Evolutionary conservation across 2,888 invertebrate genomes (phyloP).

Genomic region (Cephus pygmeus): DNA sequence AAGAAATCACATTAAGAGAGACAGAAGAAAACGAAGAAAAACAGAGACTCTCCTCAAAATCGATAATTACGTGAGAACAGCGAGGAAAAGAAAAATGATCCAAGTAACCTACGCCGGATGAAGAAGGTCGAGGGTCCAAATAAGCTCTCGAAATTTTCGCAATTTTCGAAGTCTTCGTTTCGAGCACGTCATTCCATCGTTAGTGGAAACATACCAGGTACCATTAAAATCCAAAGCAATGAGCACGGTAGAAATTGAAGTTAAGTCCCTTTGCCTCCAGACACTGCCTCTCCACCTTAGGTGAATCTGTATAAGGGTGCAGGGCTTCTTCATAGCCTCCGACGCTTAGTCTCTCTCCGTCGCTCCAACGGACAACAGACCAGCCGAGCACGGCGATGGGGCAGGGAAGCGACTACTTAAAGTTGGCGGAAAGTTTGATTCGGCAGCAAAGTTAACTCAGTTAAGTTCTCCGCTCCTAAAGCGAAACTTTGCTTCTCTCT

Average conservation of each 20-base stretch:
- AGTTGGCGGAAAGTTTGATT: constrained; percentile 64
- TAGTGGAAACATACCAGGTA: neutral
- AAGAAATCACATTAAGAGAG: neutral
- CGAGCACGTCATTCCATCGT: neutral
- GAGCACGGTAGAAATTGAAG: neutral
- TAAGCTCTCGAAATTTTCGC: neutral
- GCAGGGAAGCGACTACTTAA: constrained; percentile 61
- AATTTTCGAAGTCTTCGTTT: neutral
- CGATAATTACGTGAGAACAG: too few species aligned
- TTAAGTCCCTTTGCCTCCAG: neutral
- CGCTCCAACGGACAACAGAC: neutral
- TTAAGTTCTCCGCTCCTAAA: constrained; percentile 61
- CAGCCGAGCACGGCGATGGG: constrained; percentile 15
- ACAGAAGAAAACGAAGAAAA: neutral
- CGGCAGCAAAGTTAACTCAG: constrained; percentile 66
- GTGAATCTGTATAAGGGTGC: neutral
- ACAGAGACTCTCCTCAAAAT: too few species aligned
- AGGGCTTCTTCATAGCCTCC: neutral
- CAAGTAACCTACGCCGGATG: neutral
- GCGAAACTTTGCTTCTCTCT: constrained; percentile 60
- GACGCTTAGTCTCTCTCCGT: neutral
- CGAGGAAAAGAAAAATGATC: neutral
- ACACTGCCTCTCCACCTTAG: neutral
- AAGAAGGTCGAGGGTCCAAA: neutral
- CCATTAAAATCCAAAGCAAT: neutral